These are phyloP conservation scores for Trilocha varians DNA, from an alignment of 2,888 invertebrate genomes.

Conservation along the genomic window DNA sequence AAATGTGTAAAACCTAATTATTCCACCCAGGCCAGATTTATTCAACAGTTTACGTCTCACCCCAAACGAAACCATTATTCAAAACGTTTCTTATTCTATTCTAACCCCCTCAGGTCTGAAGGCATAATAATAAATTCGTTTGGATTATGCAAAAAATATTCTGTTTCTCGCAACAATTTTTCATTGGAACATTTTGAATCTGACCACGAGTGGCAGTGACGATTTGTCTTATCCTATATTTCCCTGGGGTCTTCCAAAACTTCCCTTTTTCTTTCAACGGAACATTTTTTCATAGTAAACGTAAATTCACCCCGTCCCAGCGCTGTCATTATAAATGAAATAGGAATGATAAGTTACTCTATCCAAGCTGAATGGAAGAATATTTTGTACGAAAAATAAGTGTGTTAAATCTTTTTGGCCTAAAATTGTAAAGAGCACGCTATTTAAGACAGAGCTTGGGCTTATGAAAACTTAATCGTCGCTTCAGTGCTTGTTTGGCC, in stretches of 20 bases:
- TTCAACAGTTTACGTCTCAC: too few species aligned
- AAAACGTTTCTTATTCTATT: not conserved
- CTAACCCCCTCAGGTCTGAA: not conserved
- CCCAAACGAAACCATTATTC: not conserved
- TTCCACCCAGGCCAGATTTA: too few species aligned
- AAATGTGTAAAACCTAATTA: too few species aligned
- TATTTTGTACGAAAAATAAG: too few species aligned
- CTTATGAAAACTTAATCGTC: too few species aligned
- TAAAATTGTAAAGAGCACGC: not conserved
- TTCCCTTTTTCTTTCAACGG: conserved; percentile 12
- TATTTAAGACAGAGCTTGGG: too few species aligned
- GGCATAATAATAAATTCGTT: not conserved
- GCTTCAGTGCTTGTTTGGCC: too few species aligned
- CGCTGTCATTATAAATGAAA: not conserved
- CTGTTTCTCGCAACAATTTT: conserved; percentile 1
- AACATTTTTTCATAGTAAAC: conserved; percentile 8
- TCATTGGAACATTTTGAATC: conserved; percentile 25
- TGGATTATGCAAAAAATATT: not conserved
- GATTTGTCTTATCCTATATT: conserved; percentile 52
- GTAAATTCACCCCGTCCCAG: not conserved
- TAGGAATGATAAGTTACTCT: not conserved
- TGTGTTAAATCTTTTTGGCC: conserved; percentile 1
- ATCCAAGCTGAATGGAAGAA: not conserved
- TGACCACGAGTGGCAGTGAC: conserved; percentile 25
- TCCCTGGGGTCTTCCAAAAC: conserved; percentile 22